Conservation (phyloP, 2,888 invertebrate species). For the Acleris holmiana region DNA sequence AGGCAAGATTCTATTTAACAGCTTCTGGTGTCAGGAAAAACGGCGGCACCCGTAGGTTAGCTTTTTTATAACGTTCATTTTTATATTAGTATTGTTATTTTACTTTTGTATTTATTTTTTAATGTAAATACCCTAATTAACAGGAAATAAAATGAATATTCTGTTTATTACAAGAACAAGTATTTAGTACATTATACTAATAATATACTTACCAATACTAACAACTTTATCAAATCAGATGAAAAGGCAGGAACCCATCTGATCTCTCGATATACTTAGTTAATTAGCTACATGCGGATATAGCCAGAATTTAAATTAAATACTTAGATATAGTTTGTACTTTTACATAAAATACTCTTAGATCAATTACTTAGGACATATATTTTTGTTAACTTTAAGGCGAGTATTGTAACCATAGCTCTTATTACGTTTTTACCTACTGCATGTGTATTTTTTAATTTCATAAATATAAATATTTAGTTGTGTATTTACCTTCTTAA, state of each 20-base stretch:
- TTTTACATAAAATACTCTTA: constrained; percentile 21
- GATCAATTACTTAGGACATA: constrained; percentile 10
- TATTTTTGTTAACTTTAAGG: constrained; percentile 11
- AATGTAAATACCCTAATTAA: too few relatives aligned
- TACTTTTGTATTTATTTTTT: too few relatives aligned
- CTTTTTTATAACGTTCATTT: too few relatives aligned
- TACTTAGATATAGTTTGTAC: constrained; percentile 20
- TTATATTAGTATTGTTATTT: too few relatives aligned
- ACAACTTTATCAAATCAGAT: neutral
- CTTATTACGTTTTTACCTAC: constrained; percentile 25
- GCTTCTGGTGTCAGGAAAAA: neutral
- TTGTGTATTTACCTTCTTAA: constrained; percentile 29
- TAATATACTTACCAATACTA: too few relatives aligned
- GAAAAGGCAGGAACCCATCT: constrained; percentile 15
- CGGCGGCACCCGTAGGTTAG: too few relatives aligned
- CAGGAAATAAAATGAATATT: too few relatives aligned
- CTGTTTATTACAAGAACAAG: too few relatives aligned
- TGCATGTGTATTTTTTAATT: constrained; percentile 28
- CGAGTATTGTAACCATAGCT: constrained; percentile 26
- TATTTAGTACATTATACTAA: too few relatives aligned
- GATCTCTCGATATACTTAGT: constrained; percentile 28
- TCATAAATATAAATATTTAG: constrained; percentile 41
- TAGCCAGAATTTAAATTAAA: constrained; percentile 7
- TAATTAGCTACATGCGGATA: constrained; percentile 7
- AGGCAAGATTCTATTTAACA: too few relatives aligned